These are phyloP conservation scores for Cryptus viduatorius DNA, from an alignment of 2,888 invertebrate species.

Conservation along the genomic window DNA sequence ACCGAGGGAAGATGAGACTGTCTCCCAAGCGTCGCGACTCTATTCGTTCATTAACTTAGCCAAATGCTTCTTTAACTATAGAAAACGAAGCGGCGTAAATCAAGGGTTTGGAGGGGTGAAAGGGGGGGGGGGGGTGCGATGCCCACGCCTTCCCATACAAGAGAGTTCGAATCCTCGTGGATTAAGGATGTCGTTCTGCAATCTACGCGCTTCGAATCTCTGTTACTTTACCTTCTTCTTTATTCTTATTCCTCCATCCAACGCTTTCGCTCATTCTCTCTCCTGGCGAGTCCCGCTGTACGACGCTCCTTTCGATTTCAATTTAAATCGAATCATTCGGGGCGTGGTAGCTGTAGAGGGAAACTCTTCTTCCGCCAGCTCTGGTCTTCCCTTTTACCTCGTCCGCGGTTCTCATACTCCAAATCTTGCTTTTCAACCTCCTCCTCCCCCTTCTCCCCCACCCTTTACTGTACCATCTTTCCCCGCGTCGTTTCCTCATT, in stretches of 20 bases:
- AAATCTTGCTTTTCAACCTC: conserved; percentile 41
- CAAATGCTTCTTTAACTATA: conserved; percentile 64
- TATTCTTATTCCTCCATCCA: conserved; percentile 16
- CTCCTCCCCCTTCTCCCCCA: conserved; percentile 11
- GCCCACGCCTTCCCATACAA: conserved; percentile 50
- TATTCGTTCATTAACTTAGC: conserved; percentile 69
- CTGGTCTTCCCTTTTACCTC: conserved; percentile 31
- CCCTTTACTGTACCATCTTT: conserved; percentile 23
- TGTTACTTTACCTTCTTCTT: conserved; percentile 43
- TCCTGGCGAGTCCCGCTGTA: conserved; percentile 8
- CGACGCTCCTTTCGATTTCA: conserved; percentile 71
- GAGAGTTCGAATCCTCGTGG: conserved; percentile 60
- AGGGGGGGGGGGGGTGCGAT: conserved; percentile 19
- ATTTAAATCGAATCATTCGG: conserved; percentile 74
- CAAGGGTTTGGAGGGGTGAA: conserved; percentile 25
- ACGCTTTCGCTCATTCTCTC: neutral
- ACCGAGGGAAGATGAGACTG: conserved; percentile 58
- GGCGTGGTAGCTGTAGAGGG: conserved; percentile 64
- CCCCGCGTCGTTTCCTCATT: conserved; percentile 66
- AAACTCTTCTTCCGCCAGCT: conserved; percentile 34
- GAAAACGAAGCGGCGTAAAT: conserved; percentile 59
- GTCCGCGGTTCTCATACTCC: conserved; percentile 38
- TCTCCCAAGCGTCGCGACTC: conserved; percentile 62
- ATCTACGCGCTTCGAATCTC: conserved; percentile 59
- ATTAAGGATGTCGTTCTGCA: conserved; percentile 65